Evolutionary conservation across 2,797 vertebrate species (phyloP).

Genomic region (Triplophysa bombifrons): DNA sequence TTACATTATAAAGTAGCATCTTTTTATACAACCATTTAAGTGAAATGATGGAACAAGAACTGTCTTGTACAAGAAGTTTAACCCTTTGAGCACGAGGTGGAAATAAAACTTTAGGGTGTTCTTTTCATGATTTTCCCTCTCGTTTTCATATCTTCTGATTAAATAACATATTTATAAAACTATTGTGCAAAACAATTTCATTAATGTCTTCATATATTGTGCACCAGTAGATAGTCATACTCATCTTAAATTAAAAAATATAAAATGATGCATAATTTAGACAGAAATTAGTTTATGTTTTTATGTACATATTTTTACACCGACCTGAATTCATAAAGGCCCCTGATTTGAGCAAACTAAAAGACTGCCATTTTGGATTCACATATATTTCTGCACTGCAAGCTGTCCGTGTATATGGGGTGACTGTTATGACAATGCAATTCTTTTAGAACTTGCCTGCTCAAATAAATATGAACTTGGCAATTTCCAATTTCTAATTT

Average conservation of each 20-base stretch:
- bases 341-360: constrained; percentile 78
- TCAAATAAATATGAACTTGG: constrained; percentile 59
- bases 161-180: constrained; percentile 96
- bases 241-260: constrained; percentile 86
- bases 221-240: constrained; percentile 84
- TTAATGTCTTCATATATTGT: constrained; percentile 84
- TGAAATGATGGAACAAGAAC: constrained; percentile 89
- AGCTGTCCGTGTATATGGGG: constrained; percentile 62
- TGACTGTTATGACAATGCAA: constrained; percentile 49
- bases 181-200: constrained; percentile 95
- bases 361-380: constrained; percentile 61
- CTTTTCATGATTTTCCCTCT: constrained; percentile 60
- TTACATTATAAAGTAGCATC: constrained; percentile 93
- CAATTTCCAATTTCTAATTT: constrained; percentile 60
- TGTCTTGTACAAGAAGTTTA: constrained; percentile 91
- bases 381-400: constrained; percentile 61
- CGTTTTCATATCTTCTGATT: constrained; percentile 80
- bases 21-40: constrained; percentile 96
- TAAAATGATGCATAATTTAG: constrained; percentile 89
- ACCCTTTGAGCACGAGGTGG: constrained; percentile 97
- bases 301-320: constrained; percentile 83
- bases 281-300: constrained; percentile 80
- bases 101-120: constrained; percentile 71
- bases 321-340: constrained; percentile 83
- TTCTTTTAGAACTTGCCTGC: constrained; percentile 46